phyloP scores from a whole-genome alignment of 2,888 invertebrate species.

The Eugnorisma glareosa region DNA sequence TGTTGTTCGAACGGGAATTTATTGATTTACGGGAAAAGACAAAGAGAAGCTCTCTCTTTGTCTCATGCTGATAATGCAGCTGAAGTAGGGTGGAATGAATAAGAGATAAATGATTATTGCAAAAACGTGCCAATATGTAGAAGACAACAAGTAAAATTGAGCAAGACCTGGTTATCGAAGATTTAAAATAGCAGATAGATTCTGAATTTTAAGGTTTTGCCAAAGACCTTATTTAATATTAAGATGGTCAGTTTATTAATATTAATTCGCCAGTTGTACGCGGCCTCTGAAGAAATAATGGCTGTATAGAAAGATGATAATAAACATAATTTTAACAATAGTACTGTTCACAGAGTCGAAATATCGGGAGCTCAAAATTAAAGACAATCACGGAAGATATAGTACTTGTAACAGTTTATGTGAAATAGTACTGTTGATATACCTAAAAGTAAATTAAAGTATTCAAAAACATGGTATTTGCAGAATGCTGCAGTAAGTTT shows the following conservation, averaged over 20 bases:
- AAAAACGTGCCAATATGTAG: not conserved
- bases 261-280: not conserved
- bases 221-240: not conserved
- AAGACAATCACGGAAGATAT: too few species aligned
- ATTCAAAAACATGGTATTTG: not conserved
- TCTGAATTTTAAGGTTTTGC: not conserved
- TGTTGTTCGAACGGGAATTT: conserved; percentile 12
- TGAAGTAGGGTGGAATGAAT: not conserved
- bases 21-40: conserved; percentile 35
- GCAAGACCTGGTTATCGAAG: not conserved
- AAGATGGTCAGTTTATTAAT: not conserved
- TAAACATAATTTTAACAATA: too few species aligned
- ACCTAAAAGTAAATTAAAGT: not conserved
- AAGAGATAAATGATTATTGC: conserved; percentile 5
- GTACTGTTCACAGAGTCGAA: too few species aligned
- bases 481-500: conserved; percentile 39
- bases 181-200: not conserved
- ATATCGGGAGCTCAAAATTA: too few species aligned
- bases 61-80: conserved; percentile 7
- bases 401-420: too few species aligned
- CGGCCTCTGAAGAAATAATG: not conserved
- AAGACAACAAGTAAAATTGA: not conserved
- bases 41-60: conserved; percentile 14
- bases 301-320: not conserved
- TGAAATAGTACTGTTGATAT: too few species aligned